A percentile compares a stretch with the other conserved stretches of the same genome.
Evolutionary conservation across 2,113 vertebrate species (phyloP).

Genomic region (Microtus montanus): DNA sequence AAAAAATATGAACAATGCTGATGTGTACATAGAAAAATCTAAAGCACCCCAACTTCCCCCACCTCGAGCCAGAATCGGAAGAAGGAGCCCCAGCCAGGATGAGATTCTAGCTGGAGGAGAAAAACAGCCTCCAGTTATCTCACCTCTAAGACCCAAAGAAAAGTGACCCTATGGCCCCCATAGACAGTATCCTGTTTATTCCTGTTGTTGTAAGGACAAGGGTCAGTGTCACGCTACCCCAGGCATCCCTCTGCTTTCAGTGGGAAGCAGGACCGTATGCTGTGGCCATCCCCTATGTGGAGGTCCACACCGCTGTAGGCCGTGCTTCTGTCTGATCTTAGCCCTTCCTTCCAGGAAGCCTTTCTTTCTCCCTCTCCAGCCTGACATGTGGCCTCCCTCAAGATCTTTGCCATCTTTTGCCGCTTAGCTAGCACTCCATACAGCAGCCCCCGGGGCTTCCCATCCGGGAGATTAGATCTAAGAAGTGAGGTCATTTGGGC

Average conservation of each 20-base stretch:
- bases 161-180: rapidly evolving
- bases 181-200: too few species aligned
- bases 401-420: neutral
- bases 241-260: neutral
- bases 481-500: conserved; percentile 1
- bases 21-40: neutral
- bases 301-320: neutral
- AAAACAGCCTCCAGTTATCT: neutral
- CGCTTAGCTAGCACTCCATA: neutral
- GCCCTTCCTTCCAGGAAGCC: conserved; percentile 60
- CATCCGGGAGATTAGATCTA: neutral
- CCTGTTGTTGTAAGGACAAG: rapidly evolving
- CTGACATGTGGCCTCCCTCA: neutral
- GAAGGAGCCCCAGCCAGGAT: neutral
- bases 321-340: neutral
- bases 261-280: neutral
- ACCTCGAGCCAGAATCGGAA: neutral
- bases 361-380: neutral
- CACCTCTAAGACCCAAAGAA: neutral
- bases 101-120: rapidly evolving
- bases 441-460: neutral
- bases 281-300: neutral
- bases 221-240: rapidly evolving
- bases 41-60: too few species aligned
- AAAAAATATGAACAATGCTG: neutral